Evolutionary conservation across 2,888 invertebrate genomes (phyloP), one percentile per base, ranked within the genome.

Genomic region (Amiota mariae): DNA sequence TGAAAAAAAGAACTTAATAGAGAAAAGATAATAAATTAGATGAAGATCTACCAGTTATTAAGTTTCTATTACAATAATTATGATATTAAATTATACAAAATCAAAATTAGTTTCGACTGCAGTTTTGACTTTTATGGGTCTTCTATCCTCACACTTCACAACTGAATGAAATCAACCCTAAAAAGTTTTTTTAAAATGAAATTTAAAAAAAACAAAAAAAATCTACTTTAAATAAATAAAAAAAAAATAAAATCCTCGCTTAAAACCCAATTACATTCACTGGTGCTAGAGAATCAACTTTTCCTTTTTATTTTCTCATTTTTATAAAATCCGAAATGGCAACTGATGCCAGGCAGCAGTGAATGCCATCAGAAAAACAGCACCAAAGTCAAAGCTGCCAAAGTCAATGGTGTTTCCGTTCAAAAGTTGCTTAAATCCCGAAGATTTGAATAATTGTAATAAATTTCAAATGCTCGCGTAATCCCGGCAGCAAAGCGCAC

Each of bases 381-480:
- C 59, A 71, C 72, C 56, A 71, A 67, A 70, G 56, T 57, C 70
- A 70, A 70, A 56, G 70, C 57, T 59, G 67, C 66, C 73, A 76
- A 78, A 79, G 77, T 78, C 81, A 78, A 81, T 49, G 79, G 77
- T 85, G 36, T 36, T 36, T 36, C 36, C 86, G 81, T 85, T 82
- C 83, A 84, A 84, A 86, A 84, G 83, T 86, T 86, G 87, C 84
- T 77, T 77, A 84, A 84, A 84, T 84, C 84, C 84, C 78, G 78
- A 81, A 81, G 85, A 84, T 84, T 84, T 84, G 84, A 84, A 84
- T 85, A 84, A 84, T 86, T 84, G 85, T 84, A 84, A 85, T 86
- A 87, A 85, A 86, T 86, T 79, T 82, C 51, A 73, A 77, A 81
- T 80, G 77, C 74, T 76, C 77, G 73, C 67, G 80, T 85, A 84